Percentiles rank a stretch among this genome's conserved stretches.
These are phyloP conservation scores for Anarsia innoxiella DNA, from an alignment of 2,888 invertebrate species.

Conservation along the genomic window DNA sequence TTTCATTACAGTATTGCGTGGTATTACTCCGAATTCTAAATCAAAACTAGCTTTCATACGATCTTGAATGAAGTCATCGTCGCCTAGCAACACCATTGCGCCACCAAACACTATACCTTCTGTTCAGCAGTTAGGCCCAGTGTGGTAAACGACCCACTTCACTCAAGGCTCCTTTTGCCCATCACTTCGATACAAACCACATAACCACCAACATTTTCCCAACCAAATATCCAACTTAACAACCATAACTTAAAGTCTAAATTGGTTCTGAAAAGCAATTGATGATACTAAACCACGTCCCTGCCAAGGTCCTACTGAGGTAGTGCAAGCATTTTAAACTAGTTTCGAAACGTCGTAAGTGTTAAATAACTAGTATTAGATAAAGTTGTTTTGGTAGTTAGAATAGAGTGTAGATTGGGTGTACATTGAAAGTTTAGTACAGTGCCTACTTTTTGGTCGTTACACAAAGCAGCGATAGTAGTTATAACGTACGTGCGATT, in stretches of 20 bases:
- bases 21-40: too few relatives aligned
- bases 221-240: slow-evolving; percentile 21
- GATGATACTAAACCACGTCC: slow-evolving; percentile 60
- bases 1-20: too few relatives aligned
- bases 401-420: too few relatives aligned
- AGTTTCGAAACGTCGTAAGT: slow-evolving; percentile 33
- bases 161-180: slow-evolving; percentile 62
- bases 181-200: slow-evolving; percentile 23
- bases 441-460: slow-evolving; percentile 12
- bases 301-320: slow-evolving; percentile 57
- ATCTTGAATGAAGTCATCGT: slow-evolving; percentile 17
- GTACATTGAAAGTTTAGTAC: too few relatives aligned
- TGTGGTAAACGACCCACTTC: slow-evolving; percentile 69
- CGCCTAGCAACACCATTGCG: slow-evolving; percentile 34
- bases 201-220: slow-evolving; percentile 18
- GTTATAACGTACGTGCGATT: slow-evolving; percentile 53
- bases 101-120: too few relatives aligned
- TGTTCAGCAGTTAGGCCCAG: slow-evolving; percentile 62
- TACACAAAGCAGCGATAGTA: slow-evolving; percentile 49
- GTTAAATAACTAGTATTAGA: too few relatives aligned
- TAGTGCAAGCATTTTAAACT: slow-evolving; percentile 49
- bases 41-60: too few relatives aligned
- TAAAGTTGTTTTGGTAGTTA: too few relatives aligned
- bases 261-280: slow-evolving; percentile 11
- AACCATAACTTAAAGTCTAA: background rate